Evolutionary conservation across 2,888 invertebrate species (phyloP), one percentile per base, ranked within the genome.

Genomic region (Agonopterix arenella): DNA sequence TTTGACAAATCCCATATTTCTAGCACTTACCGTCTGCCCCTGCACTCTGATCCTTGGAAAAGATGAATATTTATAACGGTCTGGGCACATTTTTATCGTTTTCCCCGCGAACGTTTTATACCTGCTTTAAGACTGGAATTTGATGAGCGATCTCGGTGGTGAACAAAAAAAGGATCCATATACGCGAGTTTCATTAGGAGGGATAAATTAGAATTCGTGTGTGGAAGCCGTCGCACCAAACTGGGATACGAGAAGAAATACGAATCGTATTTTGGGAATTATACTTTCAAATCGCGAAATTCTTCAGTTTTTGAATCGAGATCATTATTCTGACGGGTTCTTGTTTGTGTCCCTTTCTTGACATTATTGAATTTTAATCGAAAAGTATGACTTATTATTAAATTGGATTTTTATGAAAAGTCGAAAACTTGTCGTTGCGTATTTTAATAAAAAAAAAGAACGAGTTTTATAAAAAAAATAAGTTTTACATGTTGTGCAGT

Each of bases 11-110:
- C 69, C 68, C 76, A 76, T 80, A 80, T 76, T 69, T 80, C 73
- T 72, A 71, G 67, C 76, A 79, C 77, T 77, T 76, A 73, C 73
- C 73, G 66, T 58, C 57, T 57, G 56, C 51, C 53, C 53, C 36
- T 28, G 9, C 16, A 38, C 43, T 45, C 48, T 48, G 52, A 57
- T 54, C 55, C 54, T 55, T 52, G 57, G 59, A 67, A 69, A 58
- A 64, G 72, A 82, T 85, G 84, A 86, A 85, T 85, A 86, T 86
- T 84, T 84, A 84, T 84, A 76, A 67, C 69, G 62, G 64, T 53
- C 55, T 62, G 61, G 68, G 70, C 62, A 61, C 73, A 76, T 80
- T 82, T 81, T 82, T 82, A 80, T 80, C 79, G 78, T 68, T 76
- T 77, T 65, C 65, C 18, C 18, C 45, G n/a, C n/a, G n/a, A 13